These are phyloP conservation scores for Cotesia chilonis DNA, from an alignment of 1,140 invertebrate genomes.

Conservation along the genomic window DNA sequence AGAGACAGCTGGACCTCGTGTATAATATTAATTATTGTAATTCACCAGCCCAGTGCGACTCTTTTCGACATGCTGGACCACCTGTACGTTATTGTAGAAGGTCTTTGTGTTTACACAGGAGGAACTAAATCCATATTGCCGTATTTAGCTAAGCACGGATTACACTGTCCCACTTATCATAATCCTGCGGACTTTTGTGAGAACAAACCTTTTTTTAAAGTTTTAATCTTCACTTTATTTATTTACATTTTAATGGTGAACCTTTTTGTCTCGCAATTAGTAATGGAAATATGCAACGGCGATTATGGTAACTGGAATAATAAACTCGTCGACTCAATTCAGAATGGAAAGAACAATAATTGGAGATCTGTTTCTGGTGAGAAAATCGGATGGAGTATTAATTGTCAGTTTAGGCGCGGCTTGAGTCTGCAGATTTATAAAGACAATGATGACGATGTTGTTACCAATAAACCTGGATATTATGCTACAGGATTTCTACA, in stretches of 20 bases:
- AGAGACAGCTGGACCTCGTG: constrained; percentile 75
- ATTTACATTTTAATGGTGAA: constrained; percentile 9
- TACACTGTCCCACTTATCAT: constrained; percentile 83
- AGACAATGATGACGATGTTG: constrained; percentile 20
- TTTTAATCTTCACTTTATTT: not conserved
- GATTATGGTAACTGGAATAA: constrained; percentile 77
- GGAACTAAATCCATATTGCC: constrained; percentile 77
- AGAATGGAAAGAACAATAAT: constrained; percentile 74
- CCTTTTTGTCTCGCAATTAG: constrained; percentile 59
- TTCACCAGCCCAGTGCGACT: constrained; percentile 90
- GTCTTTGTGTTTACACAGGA: constrained; percentile 86
- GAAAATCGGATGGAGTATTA: not conserved
- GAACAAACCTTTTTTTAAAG: constrained; percentile 48
- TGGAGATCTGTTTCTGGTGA: constrained; percentile 61
- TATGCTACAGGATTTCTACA: constrained; percentile 68
- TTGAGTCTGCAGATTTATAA: constrained; percentile 10
- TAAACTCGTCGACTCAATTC: constrained; percentile 69
- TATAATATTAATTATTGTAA: too few relatives aligned
- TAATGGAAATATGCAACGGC: constrained; percentile 85
- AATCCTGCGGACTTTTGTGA: constrained; percentile 89
- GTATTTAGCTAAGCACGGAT: constrained; percentile 75
- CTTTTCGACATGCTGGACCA: constrained; percentile 92
- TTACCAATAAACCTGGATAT: constrained; percentile 42
- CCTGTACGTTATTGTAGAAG: constrained; percentile 82
- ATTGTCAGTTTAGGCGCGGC: not conserved